Evolutionary conservation across 2,797 vertebrate genomes (phyloP).

Genomic region (Sebastes paucispinis): DNA sequence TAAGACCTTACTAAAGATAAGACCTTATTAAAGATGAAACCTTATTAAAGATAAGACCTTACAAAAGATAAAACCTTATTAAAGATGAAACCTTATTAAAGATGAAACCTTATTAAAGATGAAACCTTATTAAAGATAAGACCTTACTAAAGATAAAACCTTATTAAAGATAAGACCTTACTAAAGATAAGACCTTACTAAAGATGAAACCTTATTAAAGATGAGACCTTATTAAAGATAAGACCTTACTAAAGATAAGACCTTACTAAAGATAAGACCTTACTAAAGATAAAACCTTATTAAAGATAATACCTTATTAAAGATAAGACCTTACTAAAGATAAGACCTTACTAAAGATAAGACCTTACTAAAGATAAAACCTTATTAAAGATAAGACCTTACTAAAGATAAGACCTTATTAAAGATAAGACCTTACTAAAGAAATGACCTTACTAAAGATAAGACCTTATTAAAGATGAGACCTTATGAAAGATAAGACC

Average conservation of each 20-base stretch:
- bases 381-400: too few relatives aligned
- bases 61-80: background rate
- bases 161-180: too few relatives aligned
- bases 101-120: too few relatives aligned
- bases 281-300: fast-evolving
- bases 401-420: fast-evolving
- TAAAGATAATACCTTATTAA: fast-evolving
- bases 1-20: too few relatives aligned
- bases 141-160: too few relatives aligned
- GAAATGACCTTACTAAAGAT: fast-evolving
- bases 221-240: fast-evolving
- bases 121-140: too few relatives aligned
- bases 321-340: fast-evolving
- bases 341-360: too few relatives aligned
- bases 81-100: background rate
- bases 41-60: too few relatives aligned
- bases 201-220: background rate
- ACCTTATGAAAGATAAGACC: too few relatives aligned
- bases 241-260: fast-evolving
- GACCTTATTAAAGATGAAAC: too few relatives aligned
- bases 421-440: background rate
- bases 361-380: too few relatives aligned
- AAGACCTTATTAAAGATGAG: fast-evolving
- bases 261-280: fast-evolving
- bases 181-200: too few relatives aligned